Evolutionary conservation across 1,140 invertebrate species (phyloP).

Genomic region (Hyphantria cunea): DNA sequence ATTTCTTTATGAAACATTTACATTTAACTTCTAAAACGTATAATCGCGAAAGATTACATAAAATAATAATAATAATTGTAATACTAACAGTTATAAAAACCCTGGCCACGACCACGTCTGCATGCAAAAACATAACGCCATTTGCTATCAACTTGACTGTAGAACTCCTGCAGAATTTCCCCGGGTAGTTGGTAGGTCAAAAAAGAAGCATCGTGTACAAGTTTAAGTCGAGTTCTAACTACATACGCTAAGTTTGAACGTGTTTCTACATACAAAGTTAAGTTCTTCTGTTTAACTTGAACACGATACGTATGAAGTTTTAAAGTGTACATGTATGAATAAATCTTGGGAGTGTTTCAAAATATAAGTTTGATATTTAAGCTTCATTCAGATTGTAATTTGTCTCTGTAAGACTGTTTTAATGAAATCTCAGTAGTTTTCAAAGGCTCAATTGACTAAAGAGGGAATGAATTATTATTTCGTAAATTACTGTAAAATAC

Average conservation of each 20-base stretch:
- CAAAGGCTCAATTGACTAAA: no score
- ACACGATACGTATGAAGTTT: background rate
- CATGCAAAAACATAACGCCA: background rate
- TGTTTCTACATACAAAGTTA: slow-evolving; percentile 1
- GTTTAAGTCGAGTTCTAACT: slow-evolving; percentile 22
- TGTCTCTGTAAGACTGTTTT: background rate
- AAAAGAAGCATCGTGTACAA: slow-evolving; percentile 10
- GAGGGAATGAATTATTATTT: no score
- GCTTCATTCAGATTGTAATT: background rate
- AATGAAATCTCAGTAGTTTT: background rate
- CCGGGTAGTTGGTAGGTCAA: slow-evolving; percentile 8
- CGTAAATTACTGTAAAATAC: no score
- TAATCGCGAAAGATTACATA: no score
- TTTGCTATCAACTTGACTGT: background rate
- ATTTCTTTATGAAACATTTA: no score
- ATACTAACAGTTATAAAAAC: no score
- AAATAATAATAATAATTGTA: no score
- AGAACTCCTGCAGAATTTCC: background rate
- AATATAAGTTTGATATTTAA: background rate
- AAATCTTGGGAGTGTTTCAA: background rate
- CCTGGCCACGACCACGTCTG: background rate
- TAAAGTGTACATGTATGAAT: background rate
- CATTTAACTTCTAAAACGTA: no score
- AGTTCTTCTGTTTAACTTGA: background rate
- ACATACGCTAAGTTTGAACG: slow-evolving; percentile 8